Percentiles rank a stretch among this genome's conserved stretches.
These are phyloP conservation scores for Ageneiosus marmoratus DNA, from an alignment of 2,113 vertebrate genomes.

Conservation along the genomic window DNA sequence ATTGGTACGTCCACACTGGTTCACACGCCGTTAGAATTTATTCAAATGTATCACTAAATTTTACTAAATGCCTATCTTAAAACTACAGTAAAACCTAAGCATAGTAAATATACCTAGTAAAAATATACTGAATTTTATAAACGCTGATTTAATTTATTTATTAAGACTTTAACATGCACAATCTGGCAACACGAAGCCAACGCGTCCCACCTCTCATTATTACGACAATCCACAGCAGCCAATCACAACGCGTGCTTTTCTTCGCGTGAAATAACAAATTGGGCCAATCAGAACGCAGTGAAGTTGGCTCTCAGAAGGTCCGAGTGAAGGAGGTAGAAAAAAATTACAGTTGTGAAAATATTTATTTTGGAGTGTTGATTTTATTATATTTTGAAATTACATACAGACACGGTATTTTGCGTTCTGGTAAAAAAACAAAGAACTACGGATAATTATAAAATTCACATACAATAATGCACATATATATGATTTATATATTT, in stretches of 20 bases:
- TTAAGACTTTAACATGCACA: rapidly evolving
- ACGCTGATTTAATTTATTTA: not conserved
- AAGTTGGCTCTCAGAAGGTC: conserved; percentile 19
- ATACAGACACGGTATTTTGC: too few relatives aligned
- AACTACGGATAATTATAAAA: too few relatives aligned
- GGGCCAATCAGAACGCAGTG: conserved; percentile 3
- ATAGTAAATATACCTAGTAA: conserved; percentile 4
- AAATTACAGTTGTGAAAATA: conserved; percentile 45
- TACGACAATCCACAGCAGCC: conserved; percentile 78
- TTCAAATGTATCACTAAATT: not conserved
- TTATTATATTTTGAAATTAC: not conserved
- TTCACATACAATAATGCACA: not conserved
- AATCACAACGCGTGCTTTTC: conserved; percentile 74
- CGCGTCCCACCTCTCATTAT: conserved; percentile 68
- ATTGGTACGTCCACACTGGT: rapidly evolving
- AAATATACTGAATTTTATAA: conserved; percentile 51
- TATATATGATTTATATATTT: not conserved
- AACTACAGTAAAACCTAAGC: not conserved
- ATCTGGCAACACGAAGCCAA: conserved; percentile 15
- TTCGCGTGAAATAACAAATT: conserved; percentile 86
- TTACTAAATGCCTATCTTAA: too few relatives aligned
- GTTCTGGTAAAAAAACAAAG: too few relatives aligned
- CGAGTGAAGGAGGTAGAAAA: conserved; percentile 52
- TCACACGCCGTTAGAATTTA: not conserved
- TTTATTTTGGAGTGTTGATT: conserved; percentile 24